phyloP scores from a whole-genome alignment of 2,888 invertebrate species.

The Candidula unifasciata region DNA sequence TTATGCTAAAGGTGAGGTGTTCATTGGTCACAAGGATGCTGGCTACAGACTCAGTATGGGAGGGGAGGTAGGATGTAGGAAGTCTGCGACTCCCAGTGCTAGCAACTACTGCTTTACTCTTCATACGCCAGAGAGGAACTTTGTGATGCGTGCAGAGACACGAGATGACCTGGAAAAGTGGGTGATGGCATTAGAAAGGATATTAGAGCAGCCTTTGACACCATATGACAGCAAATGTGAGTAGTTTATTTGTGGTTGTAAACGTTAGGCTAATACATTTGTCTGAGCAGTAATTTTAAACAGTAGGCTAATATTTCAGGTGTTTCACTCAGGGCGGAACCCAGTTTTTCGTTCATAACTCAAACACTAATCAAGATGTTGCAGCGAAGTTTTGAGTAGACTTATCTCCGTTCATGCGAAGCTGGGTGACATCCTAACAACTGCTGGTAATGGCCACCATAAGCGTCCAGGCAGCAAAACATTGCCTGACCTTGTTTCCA shows the following conservation, averaged over 20 bases:
- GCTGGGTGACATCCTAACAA: too few relatives aligned
- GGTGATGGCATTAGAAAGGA: conserved; percentile 87
- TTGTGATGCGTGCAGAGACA: conserved; percentile 87
- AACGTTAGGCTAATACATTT: too few relatives aligned
- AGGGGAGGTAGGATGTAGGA: conserved; percentile 84
- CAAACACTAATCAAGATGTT: too few relatives aligned
- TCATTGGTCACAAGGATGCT: conserved; percentile 87
- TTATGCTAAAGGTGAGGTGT: conserved; percentile 93
- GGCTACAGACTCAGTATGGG: conserved; percentile 86
- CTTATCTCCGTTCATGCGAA: too few relatives aligned
- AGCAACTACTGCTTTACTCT: conserved; percentile 86
- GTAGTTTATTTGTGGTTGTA: conserved; percentile 27
- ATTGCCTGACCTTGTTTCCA: too few relatives aligned
- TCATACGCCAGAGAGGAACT: conserved; percentile 88
- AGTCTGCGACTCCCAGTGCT: conserved; percentile 69
- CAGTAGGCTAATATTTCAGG: too few relatives aligned
- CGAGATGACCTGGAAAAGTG: conserved; percentile 88
- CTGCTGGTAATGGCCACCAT: too few relatives aligned
- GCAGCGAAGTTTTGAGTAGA: too few relatives aligned
- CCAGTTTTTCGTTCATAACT: too few relatives aligned
- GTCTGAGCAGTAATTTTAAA: too few relatives aligned
- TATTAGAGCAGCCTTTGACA: conserved; percentile 86
- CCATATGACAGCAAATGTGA: conserved; percentile 83
- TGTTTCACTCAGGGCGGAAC: too few relatives aligned
- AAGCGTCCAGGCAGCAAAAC: too few relatives aligned